Evolutionary conservation across 2,797 vertebrate species (phyloP), one percentile per base, ranked within the genome.

Genomic region (Pelochelys cantorii): DNA sequence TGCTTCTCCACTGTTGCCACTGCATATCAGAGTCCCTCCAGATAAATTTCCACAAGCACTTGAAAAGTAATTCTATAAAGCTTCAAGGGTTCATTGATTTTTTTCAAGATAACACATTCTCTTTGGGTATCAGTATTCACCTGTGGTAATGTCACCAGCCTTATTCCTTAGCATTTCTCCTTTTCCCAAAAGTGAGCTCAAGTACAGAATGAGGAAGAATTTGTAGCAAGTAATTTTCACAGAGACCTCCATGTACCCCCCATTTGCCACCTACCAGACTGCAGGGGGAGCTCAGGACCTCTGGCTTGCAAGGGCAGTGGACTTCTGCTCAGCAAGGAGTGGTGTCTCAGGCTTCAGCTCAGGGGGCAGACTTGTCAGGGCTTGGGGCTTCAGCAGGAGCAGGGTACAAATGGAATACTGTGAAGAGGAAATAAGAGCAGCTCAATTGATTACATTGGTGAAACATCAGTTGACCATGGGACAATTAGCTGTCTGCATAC

Each of bases 11-110:
- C 84, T 94, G 89, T 83, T 82, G 89, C 79, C 68, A 55, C 55
- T 89, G 89, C 90, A 83, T 95, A 91, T 97, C 92, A 92, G 85
- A 88, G 92, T 93, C 82, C 77, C 57, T 81, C 91, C 86, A 95
- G 91, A 91, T 95, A 88, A 95, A 94, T 94, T 96, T 95, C 90
- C 93, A 94, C 62, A 97, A 85, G 94, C 80, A 85, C 94, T 97
- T 95, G 79, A 96, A 96, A 97, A 95, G 95, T 97, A 95, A 97
- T 97, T 97, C 92, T 95, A 85, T 91, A 83, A 97, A 93, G 88
- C 84, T 95, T 96, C 92, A 95, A 71, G 77, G 83, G 55, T 86
- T 95, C 89, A 93, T 86, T 95, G 90, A 95, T 90, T 91, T 96
- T 95, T 59, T 97, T 96, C 80, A 90, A 90, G 80, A 90, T 88